Evolutionary conservation across 1,140 invertebrate genomes (phyloP), one percentile per base, ranked within the genome.

Genomic region (Argopecten irradians): DNA sequence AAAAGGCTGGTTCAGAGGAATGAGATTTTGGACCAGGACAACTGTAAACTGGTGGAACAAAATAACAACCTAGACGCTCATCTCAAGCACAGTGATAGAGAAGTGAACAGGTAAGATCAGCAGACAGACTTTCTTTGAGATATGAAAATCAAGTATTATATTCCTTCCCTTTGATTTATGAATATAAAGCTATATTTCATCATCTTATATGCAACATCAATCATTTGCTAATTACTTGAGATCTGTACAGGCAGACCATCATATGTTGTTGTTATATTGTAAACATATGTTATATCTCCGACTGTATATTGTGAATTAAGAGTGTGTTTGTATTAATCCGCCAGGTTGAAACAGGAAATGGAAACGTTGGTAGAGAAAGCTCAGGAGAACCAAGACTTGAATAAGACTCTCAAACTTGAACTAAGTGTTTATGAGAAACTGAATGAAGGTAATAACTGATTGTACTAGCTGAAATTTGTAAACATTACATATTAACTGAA

Each of bases 21-120:
- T n/a, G 94, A 95, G 90, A 92, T 93, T 34, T 93, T 93, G 16
- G 91, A 95, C 34, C 87, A 89, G 71, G 89, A 94, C 84, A 95
- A 95, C 89, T 94, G 95, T 86, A 90, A 92, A 7, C 93, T 95
- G 41, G 86, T 93, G n/a, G 90, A 92, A 46, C 94, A 94, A 86
- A 71, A 71, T 16, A 28, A 28, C 22, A 28, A 28, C 22, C 89
- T 95, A 87, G 95, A 96, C 32, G 82, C n/a, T 3, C 88, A 91
- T 41, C 87, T 93, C 9, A 92, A 91, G 33, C 88, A 91, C 33
- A 86, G 92, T 84, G 85, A 85, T 14, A 89, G 87, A 85, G 90
- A 92, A 87, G 89, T 90, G 36, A 86, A 90, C 89, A 89, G 89
- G 90, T 92, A 87, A 87, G 87, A 34, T 1, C 2, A 71, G n/a